Percentiles rank a stretch among this genome's conserved stretches.
Conservation (phyloP, 2,113 vertebrate species). For the Piprites chloris region DNA sequence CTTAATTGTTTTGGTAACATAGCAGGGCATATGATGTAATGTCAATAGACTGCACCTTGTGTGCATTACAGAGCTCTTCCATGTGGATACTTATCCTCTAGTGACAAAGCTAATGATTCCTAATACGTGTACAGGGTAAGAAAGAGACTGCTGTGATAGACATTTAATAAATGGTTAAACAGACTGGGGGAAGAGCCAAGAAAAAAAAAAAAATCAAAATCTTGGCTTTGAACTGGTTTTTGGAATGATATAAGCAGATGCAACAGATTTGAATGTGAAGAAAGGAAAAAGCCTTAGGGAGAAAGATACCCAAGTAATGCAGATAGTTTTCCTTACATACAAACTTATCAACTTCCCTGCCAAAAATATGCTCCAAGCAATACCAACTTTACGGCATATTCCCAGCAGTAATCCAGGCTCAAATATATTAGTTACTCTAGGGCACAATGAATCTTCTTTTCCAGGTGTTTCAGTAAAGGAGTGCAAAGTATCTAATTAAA, state of each 20-base stretch:
- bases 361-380: not conserved
- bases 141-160: slow-evolving; percentile 23
- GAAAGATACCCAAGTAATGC: not conserved
- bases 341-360: not conserved
- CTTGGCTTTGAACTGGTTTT: not conserved
- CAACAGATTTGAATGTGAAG: not conserved
- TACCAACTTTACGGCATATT: not conserved
- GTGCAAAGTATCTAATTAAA: not conserved
- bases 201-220: not conserved
- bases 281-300: not conserved
- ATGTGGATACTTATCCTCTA: slow-evolving; percentile 2
- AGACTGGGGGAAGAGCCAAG: not conserved
- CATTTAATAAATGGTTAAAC: slow-evolving; percentile 52
- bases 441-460: not conserved
- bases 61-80: slow-evolving; percentile 36
- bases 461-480: not conserved
- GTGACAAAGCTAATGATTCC: slow-evolving; percentile 37
- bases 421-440: not conserved
- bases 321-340: not conserved
- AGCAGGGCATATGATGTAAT: slow-evolving; percentile 60
- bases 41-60: slow-evolving; percentile 31
- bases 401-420: not conserved
- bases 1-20: slow-evolving; percentile 61
- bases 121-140: not conserved
- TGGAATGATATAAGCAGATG: not conserved